phyloP scores from a whole-genome alignment of 2,888 invertebrate genomes.

The Trichogramma evanescens region DNA sequence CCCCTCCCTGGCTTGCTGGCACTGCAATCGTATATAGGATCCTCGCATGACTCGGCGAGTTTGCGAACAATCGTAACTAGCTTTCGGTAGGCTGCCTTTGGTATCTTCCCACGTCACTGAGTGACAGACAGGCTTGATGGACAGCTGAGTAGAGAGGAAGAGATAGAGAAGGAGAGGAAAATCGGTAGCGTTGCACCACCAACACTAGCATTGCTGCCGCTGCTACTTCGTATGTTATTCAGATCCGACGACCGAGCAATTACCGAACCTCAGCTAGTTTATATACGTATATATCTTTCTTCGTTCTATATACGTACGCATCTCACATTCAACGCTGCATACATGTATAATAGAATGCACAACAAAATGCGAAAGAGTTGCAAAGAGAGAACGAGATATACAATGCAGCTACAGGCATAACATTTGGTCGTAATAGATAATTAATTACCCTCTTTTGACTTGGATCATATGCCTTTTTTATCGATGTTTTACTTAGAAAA shows the following conservation, averaged over 20 bases:
- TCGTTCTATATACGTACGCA: too few relatives aligned
- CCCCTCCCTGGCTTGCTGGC: conserved; percentile 2
- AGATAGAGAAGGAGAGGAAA: conserved; percentile 22
- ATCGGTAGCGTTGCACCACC: background rate
- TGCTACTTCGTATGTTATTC: conserved; percentile 47
- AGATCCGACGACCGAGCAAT: conserved; percentile 46
- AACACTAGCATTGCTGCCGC: conserved; percentile 19
- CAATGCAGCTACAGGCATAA: too few relatives aligned
- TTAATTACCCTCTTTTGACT: too few relatives aligned
- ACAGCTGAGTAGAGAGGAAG: conserved; percentile 37
- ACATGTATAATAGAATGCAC: too few relatives aligned
- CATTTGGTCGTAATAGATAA: too few relatives aligned
- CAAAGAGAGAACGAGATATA: too few relatives aligned
- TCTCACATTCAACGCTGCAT: too few relatives aligned
- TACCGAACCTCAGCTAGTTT: conserved; percentile 31
- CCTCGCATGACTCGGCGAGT: conserved; percentile 44
- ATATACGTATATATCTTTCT: too few relatives aligned
- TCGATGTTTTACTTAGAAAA: too few relatives aligned
- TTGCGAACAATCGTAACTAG: conserved; percentile 45
- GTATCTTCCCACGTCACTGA: conserved; percentile 47
- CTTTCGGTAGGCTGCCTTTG: conserved; percentile 39
- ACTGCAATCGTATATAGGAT: background rate
- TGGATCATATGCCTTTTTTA: too few relatives aligned
- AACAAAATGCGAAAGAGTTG: too few relatives aligned
- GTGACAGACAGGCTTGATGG: conserved; percentile 44